Percentiles rank a stretch among this genome's conserved stretches.
These are phyloP conservation scores for Drosophila parabipectinata DNA, from an alignment of 1,140 invertebrate species.

Conservation along the genomic window DNA sequence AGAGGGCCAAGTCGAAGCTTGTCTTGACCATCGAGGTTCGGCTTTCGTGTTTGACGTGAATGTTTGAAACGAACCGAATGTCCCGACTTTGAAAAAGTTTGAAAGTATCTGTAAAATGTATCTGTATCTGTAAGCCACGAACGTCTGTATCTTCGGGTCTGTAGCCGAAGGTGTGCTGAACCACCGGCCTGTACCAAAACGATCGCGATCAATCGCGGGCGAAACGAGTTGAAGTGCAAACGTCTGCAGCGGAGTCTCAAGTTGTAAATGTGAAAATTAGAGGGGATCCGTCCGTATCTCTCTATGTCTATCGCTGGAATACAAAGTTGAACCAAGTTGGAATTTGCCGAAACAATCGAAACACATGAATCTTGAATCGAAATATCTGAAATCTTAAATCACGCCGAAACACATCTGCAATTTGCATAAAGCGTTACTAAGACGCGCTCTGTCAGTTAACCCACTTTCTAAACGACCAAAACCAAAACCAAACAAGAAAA, in stretches of 20 bases:
- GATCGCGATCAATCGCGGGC: slow-evolving; percentile 57
- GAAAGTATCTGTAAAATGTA: no score
- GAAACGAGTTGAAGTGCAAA: slow-evolving; percentile 77
- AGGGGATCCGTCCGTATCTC: slow-evolving; percentile 19
- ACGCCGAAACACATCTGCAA: slow-evolving; percentile 26
- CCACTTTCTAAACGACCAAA: slow-evolving; percentile 76
- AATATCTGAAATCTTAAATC: slow-evolving; percentile 30
- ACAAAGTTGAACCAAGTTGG: slow-evolving; percentile 77
- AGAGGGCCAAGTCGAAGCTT: slow-evolving; percentile 26
- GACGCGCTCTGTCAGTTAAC: slow-evolving; percentile 67
- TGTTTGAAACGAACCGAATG: no score
- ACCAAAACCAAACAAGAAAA: slow-evolving; percentile 40
- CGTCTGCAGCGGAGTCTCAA: slow-evolving; percentile 65
- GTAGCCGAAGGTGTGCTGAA: no score
- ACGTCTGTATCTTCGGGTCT: no score
- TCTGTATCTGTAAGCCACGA: no score
- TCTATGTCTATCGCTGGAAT: slow-evolving; percentile 43
- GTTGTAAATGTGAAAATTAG: slow-evolving; percentile 1
- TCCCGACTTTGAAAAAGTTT: no score
- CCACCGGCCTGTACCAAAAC: not conserved
- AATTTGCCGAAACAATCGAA: slow-evolving; percentile 66
- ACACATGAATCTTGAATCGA: slow-evolving; percentile 61
- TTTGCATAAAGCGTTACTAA: slow-evolving; percentile 64
- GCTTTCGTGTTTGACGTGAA: no score
- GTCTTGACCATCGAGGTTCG: slow-evolving; percentile 6